Evolutionary conservation across 2,113 vertebrate species (phyloP).

Genomic region (Elachura formosa): DNA sequence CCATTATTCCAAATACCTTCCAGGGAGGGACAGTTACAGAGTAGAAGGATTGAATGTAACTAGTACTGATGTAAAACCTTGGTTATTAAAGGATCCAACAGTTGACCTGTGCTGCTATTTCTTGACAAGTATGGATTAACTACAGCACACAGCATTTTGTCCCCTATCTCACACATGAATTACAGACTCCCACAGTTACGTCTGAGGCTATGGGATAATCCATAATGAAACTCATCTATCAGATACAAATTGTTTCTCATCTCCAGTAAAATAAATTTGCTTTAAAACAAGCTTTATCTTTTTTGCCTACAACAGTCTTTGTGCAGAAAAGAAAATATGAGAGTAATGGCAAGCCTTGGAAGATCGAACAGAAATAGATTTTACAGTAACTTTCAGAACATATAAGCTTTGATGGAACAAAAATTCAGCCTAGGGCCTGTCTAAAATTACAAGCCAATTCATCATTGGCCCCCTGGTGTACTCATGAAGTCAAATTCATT

Average conservation of each 20-base stretch:
- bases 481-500: neutral
- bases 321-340: neutral
- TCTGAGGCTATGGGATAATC: neutral
- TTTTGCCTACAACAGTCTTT: neutral
- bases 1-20: neutral
- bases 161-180: neutral
- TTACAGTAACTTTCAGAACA: neutral
- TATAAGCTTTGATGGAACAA: neutral
- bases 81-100: neutral
- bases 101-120: neutral
- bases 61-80: neutral
- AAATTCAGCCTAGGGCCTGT: neutral
- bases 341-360: neutral
- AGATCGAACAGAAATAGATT: neutral
- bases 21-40: neutral
- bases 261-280: neutral
- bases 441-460: neutral
- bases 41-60: neutral
- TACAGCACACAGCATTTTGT: neutral
- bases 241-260: neutral
- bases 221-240: neutral
- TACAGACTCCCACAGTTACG: neutral
- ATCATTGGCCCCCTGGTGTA: neutral
- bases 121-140: neutral
- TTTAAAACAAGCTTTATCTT: neutral